phyloP scores from a whole-genome alignment of 2,888 invertebrate genomes.

The Acleris emargana region DNA sequence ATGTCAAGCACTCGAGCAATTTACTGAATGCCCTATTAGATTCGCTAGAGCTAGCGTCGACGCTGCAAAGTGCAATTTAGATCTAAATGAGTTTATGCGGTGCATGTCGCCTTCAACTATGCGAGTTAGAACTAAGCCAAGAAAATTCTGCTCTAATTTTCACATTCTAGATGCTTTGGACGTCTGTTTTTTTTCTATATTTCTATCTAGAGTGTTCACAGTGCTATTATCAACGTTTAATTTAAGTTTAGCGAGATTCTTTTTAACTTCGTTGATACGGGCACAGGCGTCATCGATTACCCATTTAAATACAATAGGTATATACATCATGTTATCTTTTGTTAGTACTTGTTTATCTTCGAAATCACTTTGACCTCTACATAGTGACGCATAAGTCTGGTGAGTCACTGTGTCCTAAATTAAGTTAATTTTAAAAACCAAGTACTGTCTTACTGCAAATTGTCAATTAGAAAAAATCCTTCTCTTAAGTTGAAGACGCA shows the following conservation, averaged over 20 bases:
- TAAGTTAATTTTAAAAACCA: background rate
- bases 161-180: too few species aligned
- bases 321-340: conserved; percentile 4
- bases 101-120: conserved; percentile 15
- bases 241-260: too few species aligned
- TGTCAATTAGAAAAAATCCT: background rate
- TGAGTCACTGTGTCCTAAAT: conserved; percentile 20
- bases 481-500: conserved; percentile 23
- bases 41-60: background rate
- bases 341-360: conserved; percentile 14
- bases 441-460: background rate
- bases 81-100: conserved; percentile 26
- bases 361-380: conserved; percentile 19
- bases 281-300: conserved; percentile 4
- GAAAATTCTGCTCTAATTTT: background rate
- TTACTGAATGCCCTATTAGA: conserved; percentile 32
- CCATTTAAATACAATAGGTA: conserved; percentile 23
- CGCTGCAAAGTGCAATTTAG: conserved; percentile 23
- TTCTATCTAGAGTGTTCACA: too few species aligned
- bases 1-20: conserved; percentile 28
- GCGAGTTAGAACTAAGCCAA: background rate
- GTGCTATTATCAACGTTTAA: too few species aligned
- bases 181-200: too few species aligned
- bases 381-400: conserved; percentile 18
- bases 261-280: background rate